Evolutionary conservation across 2,113 vertebrate genomes (phyloP).

Genomic region (Neofelis nebulosa): DNA sequence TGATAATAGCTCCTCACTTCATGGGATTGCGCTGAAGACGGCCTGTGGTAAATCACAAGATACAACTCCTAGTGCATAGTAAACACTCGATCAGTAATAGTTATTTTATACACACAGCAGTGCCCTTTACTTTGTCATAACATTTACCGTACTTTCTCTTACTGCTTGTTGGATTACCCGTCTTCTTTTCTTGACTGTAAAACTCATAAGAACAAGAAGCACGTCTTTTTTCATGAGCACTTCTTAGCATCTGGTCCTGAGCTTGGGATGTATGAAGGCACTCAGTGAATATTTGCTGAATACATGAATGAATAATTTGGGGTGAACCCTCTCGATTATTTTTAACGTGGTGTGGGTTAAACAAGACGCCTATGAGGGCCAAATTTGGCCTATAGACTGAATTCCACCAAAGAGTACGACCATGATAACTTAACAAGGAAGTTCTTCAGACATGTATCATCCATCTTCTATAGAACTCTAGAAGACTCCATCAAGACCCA

Average conservation of each 20-base stretch:
- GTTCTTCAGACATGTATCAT: constrained; percentile 55
- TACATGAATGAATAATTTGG: constrained; percentile 19
- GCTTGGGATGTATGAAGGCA: background rate
- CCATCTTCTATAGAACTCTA: constrained; percentile 6
- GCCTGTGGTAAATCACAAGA: background rate
- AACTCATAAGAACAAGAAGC: background rate
- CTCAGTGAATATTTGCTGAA: constrained; percentile 30
- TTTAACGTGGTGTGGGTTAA: constrained; percentile 41
- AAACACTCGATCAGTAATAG: background rate
- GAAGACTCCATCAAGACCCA: constrained; percentile 43
- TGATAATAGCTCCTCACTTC: background rate
- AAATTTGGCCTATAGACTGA: background rate
- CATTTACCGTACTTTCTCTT: background rate
- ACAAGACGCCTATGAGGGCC: background rate
- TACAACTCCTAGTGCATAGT: background rate
- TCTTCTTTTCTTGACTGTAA: background rate
- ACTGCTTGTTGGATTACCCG: background rate
- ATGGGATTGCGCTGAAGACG: background rate
- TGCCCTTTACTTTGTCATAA: background rate
- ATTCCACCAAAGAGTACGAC: constrained; percentile 31
- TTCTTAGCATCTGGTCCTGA: background rate
- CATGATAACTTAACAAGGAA: constrained; percentile 36
- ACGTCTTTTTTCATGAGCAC: background rate
- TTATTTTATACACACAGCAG: background rate
- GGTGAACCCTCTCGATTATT: constrained; percentile 29